Percentiles rank a stretch among this genome's conserved stretches.
Evolutionary conservation across 1,140 invertebrate genomes (phyloP).

Genomic region (Pseudomyrmex flavicornis): DNA sequence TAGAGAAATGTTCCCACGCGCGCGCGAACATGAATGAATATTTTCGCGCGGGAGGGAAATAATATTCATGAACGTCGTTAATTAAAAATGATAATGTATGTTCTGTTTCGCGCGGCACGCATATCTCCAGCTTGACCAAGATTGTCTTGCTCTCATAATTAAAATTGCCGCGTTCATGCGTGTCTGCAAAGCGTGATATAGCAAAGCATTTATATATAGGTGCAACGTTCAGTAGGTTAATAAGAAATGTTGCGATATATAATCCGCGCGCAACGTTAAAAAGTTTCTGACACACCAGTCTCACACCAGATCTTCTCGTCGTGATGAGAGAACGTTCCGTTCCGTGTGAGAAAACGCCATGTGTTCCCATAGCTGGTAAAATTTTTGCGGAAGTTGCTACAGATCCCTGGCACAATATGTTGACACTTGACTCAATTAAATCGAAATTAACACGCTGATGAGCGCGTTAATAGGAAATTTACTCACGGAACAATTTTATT

Average conservation of each 20-base stretch:
- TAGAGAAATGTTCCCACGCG: slow-evolving; percentile 9
- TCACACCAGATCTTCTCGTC: slow-evolving; percentile 41
- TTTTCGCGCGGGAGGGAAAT: neutral
- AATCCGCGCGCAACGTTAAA: slow-evolving; percentile 42
- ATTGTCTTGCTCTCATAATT: slow-evolving; percentile 48
- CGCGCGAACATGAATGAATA: slow-evolving; percentile 38
- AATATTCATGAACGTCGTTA: slow-evolving; percentile 69
- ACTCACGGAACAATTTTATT: too few species aligned
- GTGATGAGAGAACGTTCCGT: slow-evolving; percentile 20
- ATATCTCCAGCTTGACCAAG: slow-evolving; percentile 26
- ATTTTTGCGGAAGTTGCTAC: slow-evolving; percentile 56
- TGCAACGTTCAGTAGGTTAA: slow-evolving; percentile 55
- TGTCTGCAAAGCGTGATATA: neutral
- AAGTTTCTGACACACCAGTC: slow-evolving; percentile 42
- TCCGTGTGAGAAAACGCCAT: slow-evolving; percentile 39
- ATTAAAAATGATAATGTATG: slow-evolving; percentile 67
- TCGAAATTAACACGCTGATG: slow-evolving; percentile 15
- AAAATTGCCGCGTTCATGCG: slow-evolving; percentile 33
- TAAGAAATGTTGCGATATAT: slow-evolving; percentile 49
- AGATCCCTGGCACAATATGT: neutral
- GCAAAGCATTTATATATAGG: neutral
- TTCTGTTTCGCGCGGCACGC: slow-evolving; percentile 26
- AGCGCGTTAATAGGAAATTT: neutral
- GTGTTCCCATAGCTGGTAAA: slow-evolving; percentile 31
- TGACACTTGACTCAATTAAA: slow-evolving; percentile 33